Base-by-base conservation (phyloP, 2,888 invertebrate genomes). In the Tetranychus piercei region DNA sequence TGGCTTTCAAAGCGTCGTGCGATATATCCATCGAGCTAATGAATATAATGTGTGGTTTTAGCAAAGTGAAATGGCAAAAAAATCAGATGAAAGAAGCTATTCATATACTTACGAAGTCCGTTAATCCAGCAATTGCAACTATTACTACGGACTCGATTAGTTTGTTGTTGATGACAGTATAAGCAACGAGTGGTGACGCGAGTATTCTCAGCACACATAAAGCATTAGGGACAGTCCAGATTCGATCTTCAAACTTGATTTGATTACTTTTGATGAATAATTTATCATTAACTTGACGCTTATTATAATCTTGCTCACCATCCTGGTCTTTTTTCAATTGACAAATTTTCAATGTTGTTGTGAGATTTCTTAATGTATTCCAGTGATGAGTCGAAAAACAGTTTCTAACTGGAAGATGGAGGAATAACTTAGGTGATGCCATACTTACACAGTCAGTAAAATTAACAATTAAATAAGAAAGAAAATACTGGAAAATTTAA, bases 11-110 rank as follows among this genome's bases (percentile, higher is more conserved):
- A 94, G 74, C 89, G 90, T 76, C 97, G 87, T 0, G 97, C 97
- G 81, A 99, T 95, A 88, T 90, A 94, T 8, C 97, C 97, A 85
- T 99, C 97, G 74, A 92, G 82, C 91, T 92, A 43, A 67, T 6
- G 8, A 23, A 45, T 1, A 44, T 7, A 44, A 20, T 20, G 0
- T 18, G 20, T 0, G 18, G n/a, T 44, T 18, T 65, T 6, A 44
- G 11, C 18, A 44, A 11, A 11, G 6, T 71, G 5, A 71, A 11
- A 3, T 34, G 18, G 43, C 20, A 8, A n/a, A 71, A 6, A 71
- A 44, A 44, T 43, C 44, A 8, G 43, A 44, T 69, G 9, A 22
- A 5, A 20, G 11, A 11, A 11, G 34, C 5, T 34, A 34, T 34
- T 34, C 34, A 34, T 3, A 34, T 34, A 18, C 71, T 18, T 85